Conservation (phyloP, 2,888 invertebrate genomes). For the Branchellion lobata region DNA sequence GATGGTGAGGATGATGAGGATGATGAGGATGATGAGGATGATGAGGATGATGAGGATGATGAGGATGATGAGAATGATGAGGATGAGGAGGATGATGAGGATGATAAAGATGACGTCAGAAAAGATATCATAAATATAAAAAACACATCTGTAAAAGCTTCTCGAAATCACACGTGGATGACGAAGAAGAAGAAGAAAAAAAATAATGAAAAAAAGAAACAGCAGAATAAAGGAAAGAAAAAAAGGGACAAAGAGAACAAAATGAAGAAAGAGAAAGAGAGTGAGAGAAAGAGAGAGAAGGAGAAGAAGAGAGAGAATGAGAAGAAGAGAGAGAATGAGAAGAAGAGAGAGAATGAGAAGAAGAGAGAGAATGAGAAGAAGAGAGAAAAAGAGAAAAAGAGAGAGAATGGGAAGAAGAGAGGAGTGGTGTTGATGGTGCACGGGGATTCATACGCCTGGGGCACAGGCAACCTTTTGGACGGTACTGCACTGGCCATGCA, state of each 20-base stretch:
- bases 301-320: constrained; percentile 13
- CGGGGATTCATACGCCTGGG: constrained; percentile 10
- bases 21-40: constrained; percentile 17
- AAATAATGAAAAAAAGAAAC: too few species aligned
- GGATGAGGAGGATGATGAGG: too few species aligned
- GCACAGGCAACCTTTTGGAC: constrained; percentile 25
- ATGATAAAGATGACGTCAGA: too few species aligned
- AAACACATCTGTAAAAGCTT: too few species aligned
- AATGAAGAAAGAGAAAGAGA: constrained; percentile 23
- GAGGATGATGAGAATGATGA: too few species aligned
- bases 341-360: not conserved
- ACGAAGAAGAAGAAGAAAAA: too few species aligned
- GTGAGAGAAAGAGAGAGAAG: constrained; percentile 30
- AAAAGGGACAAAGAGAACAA: not conserved
- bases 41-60: constrained; percentile 22
- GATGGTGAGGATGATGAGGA: constrained; percentile 30
- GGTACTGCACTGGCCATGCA: not conserved
- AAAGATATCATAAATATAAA: too few species aligned
- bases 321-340: not conserved
- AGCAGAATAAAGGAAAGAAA: too few species aligned
- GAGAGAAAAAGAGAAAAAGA: constrained; percentile 24
- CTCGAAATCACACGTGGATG: too few species aligned
- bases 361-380: constrained; percentile 16
- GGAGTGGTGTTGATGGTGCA: constrained; percentile 30
- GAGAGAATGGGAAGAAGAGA: constrained; percentile 24